A percentile compares a stretch with the other conserved stretches of the same genome.
Evolutionary conservation across 2,797 vertebrate genomes (phyloP).

Genomic region (Enteromius treurensis): DNA sequence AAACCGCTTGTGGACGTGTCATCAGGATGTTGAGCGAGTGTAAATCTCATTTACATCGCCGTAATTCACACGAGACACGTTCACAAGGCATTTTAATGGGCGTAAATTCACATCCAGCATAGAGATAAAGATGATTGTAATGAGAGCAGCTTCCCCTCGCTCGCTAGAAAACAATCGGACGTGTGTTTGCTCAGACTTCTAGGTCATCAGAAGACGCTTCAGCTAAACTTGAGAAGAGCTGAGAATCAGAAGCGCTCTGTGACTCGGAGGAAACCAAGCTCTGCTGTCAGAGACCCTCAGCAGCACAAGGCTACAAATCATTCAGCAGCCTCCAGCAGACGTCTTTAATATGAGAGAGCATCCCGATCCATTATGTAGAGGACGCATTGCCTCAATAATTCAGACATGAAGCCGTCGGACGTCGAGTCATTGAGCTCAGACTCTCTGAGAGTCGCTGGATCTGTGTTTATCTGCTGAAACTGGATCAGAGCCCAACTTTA

Average conservation of each 20-base stretch:
- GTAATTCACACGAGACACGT: background rate
- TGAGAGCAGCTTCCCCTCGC: background rate
- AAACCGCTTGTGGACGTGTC: too few relatives aligned
- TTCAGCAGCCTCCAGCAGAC: constrained; percentile 4
- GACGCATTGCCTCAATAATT: background rate
- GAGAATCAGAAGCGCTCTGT: background rate
- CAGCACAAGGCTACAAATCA: background rate
- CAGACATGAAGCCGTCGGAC: background rate
- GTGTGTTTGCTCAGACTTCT: background rate
- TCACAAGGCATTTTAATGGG: background rate
- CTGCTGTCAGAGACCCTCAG: constrained; percentile 6
- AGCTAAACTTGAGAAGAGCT: background rate
- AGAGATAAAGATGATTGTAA: background rate
- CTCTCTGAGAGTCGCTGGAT: too few relatives aligned
- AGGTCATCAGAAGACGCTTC: background rate
- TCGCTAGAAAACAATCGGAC: background rate
- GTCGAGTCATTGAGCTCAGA: background rate
- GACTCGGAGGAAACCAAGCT: background rate
- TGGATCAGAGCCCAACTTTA: too few relatives aligned
- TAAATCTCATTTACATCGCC: background rate
- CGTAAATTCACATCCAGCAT: background rate
- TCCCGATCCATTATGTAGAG: constrained; percentile 17
- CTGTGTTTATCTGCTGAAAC: background rate
- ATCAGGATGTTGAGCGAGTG: background rate
- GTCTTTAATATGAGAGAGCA: background rate